phyloP scores from a whole-genome alignment of 2,888 invertebrate genomes.

The Hypomecis punctinalis region DNA sequence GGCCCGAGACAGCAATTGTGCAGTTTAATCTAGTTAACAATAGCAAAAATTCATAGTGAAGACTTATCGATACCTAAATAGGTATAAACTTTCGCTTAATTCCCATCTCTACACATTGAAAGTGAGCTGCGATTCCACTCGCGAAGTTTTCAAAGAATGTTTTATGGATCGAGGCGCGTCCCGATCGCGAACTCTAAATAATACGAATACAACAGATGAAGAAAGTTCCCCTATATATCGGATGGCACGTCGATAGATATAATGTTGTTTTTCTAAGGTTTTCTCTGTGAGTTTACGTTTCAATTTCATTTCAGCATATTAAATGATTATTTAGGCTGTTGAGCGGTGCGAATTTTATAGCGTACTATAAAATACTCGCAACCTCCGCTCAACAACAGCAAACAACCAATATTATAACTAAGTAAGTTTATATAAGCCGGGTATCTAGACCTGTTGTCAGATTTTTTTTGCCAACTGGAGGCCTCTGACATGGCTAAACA shows the following conservation, averaged over 20 bases:
- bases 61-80: not conserved
- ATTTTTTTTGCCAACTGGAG: no score
- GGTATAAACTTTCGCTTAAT: not conserved
- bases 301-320: not conserved
- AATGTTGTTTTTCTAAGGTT: conserved; percentile 7
- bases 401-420: no score
- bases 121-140: conserved; percentile 32
- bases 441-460: no score
- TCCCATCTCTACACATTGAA: conserved; percentile 33
- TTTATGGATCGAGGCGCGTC: conserved; percentile 37
- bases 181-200: conserved; percentile 43
- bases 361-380: no score
- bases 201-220: conserved; percentile 43
- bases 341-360: no score
- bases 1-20: no score
- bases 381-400: no score
- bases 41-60: no score
- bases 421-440: no score
- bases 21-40: no score
- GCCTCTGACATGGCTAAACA: no score
- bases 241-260: not conserved
- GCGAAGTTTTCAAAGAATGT: conserved; percentile 41
- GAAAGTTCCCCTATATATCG: conserved; percentile 36
- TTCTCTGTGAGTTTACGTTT: not conserved
- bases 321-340: not conserved